Evolutionary conservation across 2,113 vertebrate genomes (phyloP).

Genomic region (Hippoglossus stenolepis): DNA sequence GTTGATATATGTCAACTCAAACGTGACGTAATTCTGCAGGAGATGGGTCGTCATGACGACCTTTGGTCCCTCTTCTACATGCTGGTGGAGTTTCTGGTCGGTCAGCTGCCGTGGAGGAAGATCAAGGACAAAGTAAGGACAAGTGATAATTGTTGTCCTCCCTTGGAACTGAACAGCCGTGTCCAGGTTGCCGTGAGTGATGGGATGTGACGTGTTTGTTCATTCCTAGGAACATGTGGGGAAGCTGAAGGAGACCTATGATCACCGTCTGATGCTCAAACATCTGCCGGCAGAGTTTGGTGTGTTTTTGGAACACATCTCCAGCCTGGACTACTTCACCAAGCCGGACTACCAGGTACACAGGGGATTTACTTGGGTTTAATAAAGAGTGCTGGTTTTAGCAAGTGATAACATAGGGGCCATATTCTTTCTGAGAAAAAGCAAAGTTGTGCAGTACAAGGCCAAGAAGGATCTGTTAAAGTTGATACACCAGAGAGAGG

Average conservation of each 20-base stretch:
- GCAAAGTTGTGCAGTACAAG: too few species aligned
- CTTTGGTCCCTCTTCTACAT: conserved; percentile 99
- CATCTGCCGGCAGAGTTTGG: conserved; percentile 95
- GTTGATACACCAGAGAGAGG: too few species aligned
- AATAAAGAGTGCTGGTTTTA: neutral
- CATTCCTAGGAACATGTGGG: conserved; percentile 93
- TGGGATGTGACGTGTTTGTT: conserved; percentile 13
- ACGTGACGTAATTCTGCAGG: conserved; percentile 79
- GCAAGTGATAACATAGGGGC: neutral
- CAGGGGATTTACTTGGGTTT: neutral
- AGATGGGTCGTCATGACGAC: conserved; percentile 99
- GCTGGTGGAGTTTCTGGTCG: conserved; percentile 97
- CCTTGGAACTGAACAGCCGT: neutral
- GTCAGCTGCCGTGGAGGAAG: conserved; percentile 99
- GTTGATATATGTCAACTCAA: neutral
- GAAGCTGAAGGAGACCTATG: conserved; percentile 96
- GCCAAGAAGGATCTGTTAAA: neutral
- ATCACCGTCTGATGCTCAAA: conserved; percentile 96
- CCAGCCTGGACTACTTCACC: conserved; percentile 95
- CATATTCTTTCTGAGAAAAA: neutral
- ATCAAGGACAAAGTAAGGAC: conserved; percentile 97
- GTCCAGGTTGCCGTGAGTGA: neutral
- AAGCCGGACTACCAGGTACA: conserved; percentile 97
- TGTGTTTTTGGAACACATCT: conserved; percentile 94
- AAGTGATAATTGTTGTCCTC: neutral